phyloP scores from a whole-genome alignment of 2,888 invertebrate genomes.

The Pollenia griseotomentosa region DNA sequence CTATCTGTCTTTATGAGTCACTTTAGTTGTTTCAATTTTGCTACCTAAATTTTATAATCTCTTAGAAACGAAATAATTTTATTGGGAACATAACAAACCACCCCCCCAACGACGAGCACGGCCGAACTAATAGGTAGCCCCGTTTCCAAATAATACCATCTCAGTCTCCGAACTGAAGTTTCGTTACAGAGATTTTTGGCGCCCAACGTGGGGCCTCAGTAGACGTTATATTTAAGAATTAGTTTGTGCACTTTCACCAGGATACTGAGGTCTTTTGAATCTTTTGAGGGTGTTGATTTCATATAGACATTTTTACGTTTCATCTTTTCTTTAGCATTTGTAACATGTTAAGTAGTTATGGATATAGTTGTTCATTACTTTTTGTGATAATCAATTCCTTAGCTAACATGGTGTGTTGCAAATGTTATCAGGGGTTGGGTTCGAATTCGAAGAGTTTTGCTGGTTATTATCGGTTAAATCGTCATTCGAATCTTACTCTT shows the following conservation, averaged over 20 bases:
- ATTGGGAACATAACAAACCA: too few relatives aligned
- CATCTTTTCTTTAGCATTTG: not conserved
- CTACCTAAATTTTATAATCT: too few relatives aligned
- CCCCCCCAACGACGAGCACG: too few relatives aligned
- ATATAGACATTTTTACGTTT: not conserved
- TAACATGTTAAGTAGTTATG: not conserved
- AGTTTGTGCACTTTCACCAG: not conserved
- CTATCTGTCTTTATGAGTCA: too few relatives aligned
- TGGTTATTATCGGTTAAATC: not conserved
- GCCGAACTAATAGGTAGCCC: too few relatives aligned
- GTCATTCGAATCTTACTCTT: not conserved
- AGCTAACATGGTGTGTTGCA: not conserved
- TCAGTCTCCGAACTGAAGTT: too few relatives aligned
- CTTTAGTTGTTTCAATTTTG: too few relatives aligned
- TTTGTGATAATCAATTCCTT: not conserved
- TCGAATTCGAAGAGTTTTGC: not conserved
- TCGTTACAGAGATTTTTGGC: not conserved
- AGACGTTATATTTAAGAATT: not conserved
- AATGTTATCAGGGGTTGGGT: not conserved
- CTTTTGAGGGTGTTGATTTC: not conserved
- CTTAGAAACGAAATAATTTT: too few relatives aligned
- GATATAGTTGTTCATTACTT: not conserved
- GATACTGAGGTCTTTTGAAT: conserved; percentile 12
- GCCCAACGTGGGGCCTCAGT: too few relatives aligned
- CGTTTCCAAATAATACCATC: too few relatives aligned